These are phyloP conservation scores for Brachyhypopomus occidentalis DNA, from an alignment of 2,113 vertebrate genomes.

Conservation along the genomic window DNA sequence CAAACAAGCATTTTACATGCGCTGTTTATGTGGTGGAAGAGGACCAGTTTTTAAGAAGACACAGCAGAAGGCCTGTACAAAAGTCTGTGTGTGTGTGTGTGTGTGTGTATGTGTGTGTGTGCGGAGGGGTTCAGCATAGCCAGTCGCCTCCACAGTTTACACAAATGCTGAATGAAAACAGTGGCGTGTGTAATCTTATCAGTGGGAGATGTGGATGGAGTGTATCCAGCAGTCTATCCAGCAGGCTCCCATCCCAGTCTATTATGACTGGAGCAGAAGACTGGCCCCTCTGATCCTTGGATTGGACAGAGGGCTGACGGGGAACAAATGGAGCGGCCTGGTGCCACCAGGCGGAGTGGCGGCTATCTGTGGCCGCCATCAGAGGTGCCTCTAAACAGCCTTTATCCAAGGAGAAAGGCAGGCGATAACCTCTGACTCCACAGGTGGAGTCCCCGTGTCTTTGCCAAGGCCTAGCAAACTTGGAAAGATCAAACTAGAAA, in stretches of 20 bases:
- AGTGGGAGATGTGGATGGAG: conserved; percentile 71
- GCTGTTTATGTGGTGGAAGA: conserved; percentile 59
- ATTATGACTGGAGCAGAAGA: conserved; percentile 78
- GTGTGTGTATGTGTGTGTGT: no score
- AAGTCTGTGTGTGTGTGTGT: background rate
- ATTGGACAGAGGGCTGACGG: conserved; percentile 62
- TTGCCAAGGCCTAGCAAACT: background rate
- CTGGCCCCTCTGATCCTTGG: conserved; percentile 78
- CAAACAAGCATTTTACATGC: conserved; percentile 13
- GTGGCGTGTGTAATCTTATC: conserved; percentile 79
- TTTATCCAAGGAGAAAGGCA: conserved; percentile 58
- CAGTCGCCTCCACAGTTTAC: conserved; percentile 73
- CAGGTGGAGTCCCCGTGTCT: conserved; percentile 56
- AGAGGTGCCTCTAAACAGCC: conserved; percentile 62
- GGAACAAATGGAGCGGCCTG: conserved; percentile 57
- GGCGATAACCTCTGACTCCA: conserved; percentile 59
- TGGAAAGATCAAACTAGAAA: no score
- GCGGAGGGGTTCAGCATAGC: conserved; percentile 43
- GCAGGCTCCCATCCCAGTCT: conserved; percentile 62
- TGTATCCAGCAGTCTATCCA: conserved; percentile 48
- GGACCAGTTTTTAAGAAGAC: conserved; percentile 28
- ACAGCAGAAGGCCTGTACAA: conserved; percentile 27
- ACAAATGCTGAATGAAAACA: conserved; percentile 76
- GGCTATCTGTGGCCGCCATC: conserved; percentile 64
- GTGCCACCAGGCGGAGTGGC: conserved; percentile 56